A percentile compares a stretch with the other conserved stretches of the same genome.
Evolutionary conservation across 1,140 invertebrate genomes (phyloP).

Genomic region (Hylyphantes graminicola): DNA sequence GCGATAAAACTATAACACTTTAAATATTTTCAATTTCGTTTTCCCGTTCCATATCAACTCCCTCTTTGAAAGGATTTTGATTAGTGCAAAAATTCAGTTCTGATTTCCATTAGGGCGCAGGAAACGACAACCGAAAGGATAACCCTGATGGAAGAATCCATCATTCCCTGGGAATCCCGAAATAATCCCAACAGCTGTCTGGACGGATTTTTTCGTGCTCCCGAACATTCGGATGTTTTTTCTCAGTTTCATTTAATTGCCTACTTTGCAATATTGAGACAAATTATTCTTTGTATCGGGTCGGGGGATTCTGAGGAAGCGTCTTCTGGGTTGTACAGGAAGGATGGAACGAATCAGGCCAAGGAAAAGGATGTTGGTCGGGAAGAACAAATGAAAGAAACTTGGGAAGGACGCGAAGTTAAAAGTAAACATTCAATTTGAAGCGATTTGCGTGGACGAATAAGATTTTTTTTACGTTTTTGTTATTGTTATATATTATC

Average conservation of each 20-base stretch:
- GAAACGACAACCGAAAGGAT: constrained; percentile 22
- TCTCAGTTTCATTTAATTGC: constrained; percentile 38
- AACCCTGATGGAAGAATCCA: constrained; percentile 35
- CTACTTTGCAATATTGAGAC: constrained; percentile 43
- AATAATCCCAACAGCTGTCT: constrained; percentile 52
- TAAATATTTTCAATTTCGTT: too few relatives aligned
- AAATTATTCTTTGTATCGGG: constrained; percentile 50
- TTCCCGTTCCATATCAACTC: background rate
- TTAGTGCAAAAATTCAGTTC: constrained; percentile 55
- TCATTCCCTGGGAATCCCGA: constrained; percentile 48
- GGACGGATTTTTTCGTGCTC: constrained; percentile 2
- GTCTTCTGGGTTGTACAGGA: background rate
- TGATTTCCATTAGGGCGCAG: constrained; percentile 50
- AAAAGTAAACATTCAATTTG: too few relatives aligned
- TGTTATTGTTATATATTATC: too few relatives aligned
- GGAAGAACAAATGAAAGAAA: too few relatives aligned
- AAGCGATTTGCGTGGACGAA: too few relatives aligned
- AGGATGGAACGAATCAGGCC: constrained; percentile 13
- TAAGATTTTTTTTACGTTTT: too few relatives aligned
- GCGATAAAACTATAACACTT: too few relatives aligned
- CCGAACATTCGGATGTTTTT: background rate
- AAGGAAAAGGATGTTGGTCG: background rate
- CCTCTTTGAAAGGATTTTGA: constrained; percentile 49
- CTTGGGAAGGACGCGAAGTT: too few relatives aligned
- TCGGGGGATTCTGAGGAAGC: constrained; percentile 20